Evolutionary conservation across 2,797 vertebrate species (phyloP).

Genomic region (Xenopus petersii): DNA sequence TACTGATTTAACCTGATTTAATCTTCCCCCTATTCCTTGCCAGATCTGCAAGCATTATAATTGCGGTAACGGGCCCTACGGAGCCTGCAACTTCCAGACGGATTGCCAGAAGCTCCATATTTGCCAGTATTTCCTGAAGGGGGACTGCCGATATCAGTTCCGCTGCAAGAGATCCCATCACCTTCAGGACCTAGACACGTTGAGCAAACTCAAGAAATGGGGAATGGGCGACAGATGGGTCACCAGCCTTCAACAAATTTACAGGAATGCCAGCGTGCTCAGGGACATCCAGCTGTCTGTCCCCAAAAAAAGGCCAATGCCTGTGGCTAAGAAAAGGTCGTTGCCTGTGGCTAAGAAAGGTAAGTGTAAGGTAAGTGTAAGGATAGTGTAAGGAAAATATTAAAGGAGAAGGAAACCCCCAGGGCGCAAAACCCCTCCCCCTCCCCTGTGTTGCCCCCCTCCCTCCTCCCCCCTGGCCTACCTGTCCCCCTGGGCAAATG

Average conservation of each 20-base stretch:
- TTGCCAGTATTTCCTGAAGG: constrained; percentile 79
- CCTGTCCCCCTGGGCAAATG: too few relatives aligned
- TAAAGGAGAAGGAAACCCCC: too few relatives aligned
- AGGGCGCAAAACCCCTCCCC: too few relatives aligned
- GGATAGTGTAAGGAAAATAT: too few relatives aligned
- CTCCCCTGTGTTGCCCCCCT: too few relatives aligned
- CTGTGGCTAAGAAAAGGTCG: neutral
- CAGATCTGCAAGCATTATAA: constrained; percentile 88
- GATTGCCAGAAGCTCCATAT: constrained; percentile 80
- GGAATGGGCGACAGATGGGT: constrained; percentile 69
- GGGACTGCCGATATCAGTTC: constrained; percentile 73
- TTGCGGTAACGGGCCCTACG: constrained; percentile 73
- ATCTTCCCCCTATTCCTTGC: neutral
- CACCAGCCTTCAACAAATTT: constrained; percentile 69
- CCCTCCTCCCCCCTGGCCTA: too few relatives aligned
- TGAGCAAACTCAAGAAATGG: constrained; percentile 70
- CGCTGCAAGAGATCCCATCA: constrained; percentile 76
- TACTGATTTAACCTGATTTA: too few relatives aligned
- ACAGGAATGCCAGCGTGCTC: constrained; percentile 77
- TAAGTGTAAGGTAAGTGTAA: neutral
- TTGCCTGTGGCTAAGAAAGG: neutral
- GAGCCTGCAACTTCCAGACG: constrained; percentile 73
- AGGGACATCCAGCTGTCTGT: constrained; percentile 43
- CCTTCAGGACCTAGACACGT: constrained; percentile 59
- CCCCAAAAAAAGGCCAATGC: neutral